Conservation (phyloP, 2,888 invertebrate species). For the Cheilosia vulpina region DNA sequence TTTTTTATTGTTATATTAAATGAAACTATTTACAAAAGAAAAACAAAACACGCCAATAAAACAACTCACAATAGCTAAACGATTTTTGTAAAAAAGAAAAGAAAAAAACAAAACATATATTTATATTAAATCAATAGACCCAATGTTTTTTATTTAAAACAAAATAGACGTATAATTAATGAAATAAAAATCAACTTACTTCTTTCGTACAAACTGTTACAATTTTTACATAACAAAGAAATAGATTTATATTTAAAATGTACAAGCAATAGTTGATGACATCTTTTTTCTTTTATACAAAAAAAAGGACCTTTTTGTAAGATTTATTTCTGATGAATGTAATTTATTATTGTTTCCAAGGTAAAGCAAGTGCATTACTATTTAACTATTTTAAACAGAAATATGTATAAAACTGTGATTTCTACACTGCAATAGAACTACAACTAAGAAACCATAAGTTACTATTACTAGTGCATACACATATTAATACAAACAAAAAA, state of each 20-base stretch:
- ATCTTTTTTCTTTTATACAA: not conserved
- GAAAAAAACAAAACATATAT: conserved; percentile 15
- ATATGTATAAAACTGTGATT: conserved; percentile 71
- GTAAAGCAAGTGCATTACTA: conserved; percentile 35
- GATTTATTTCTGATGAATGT: conserved; percentile 19
- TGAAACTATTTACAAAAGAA: conserved; percentile 72
- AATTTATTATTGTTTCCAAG: conserved; percentile 46
- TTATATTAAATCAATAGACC: conserved; percentile 67
- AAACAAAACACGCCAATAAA: conserved; percentile 67
- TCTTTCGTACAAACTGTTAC: conserved; percentile 61
- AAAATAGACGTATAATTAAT: conserved; percentile 22
- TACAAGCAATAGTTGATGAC: conserved; percentile 38
- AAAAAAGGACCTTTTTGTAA: conserved; percentile 1
- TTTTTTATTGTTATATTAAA: conserved; percentile 73
- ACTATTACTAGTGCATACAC: conserved; percentile 60
- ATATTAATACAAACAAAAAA: conserved; percentile 45
- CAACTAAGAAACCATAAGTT: conserved; percentile 69
- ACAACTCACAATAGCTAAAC: conserved; percentile 66
- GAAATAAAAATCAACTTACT: conserved; percentile 62
- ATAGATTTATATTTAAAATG: conserved; percentile 39
- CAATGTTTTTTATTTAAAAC: conserved; percentile 32
- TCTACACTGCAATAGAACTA: conserved; percentile 75
- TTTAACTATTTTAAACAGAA: conserved; percentile 44
- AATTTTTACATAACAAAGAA: not conserved
- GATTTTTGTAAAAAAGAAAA: conserved; percentile 35